These are phyloP conservation scores for Zaprionus ghesquierei DNA, from an alignment of 1,140 invertebrate genomes.

Conservation along the genomic window DNA sequence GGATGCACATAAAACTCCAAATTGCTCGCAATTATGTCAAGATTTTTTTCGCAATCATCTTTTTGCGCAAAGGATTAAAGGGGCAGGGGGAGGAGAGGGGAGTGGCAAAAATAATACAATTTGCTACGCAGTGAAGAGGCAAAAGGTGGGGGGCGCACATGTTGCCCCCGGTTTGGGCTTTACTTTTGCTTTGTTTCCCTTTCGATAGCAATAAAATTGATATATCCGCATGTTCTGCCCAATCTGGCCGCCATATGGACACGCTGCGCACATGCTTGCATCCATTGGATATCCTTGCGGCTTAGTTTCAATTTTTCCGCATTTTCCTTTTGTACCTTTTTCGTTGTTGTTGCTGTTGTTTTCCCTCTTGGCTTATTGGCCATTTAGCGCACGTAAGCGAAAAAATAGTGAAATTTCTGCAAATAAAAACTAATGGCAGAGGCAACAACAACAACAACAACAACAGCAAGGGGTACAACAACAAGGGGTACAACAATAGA, in stretches of 20 bases:
- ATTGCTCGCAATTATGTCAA: slow-evolving; percentile 66
- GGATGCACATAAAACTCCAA: slow-evolving; percentile 55
- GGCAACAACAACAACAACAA: slow-evolving; percentile 28
- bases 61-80: slow-evolving; percentile 55
- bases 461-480: slow-evolving; percentile 29
- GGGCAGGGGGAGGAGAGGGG: neutral
- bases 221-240: slow-evolving; percentile 58
- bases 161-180: slow-evolving; percentile 26
- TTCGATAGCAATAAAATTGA: slow-evolving; percentile 74
- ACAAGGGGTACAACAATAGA: slow-evolving; percentile 12
- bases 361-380: slow-evolving; percentile 67
- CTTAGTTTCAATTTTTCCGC: slow-evolving; percentile 59
- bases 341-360: slow-evolving; percentile 5
- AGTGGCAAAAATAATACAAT: slow-evolving; percentile 53
- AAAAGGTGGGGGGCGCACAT: slow-evolving; percentile 41
- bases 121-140: slow-evolving; percentile 62
- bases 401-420: slow-evolving; percentile 56
- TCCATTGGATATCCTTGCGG: slow-evolving; percentile 42
- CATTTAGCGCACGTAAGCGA: slow-evolving; percentile 75
- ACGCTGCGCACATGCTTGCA: too few relatives aligned
- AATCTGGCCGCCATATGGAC: slow-evolving; percentile 66
- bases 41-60: slow-evolving; percentile 27
- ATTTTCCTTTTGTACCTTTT: slow-evolving; percentile 31
- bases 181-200: neutral
- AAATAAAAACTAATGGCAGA: slow-evolving; percentile 75